Percentiles rank a stretch among this genome's conserved stretches.
Conservation (phyloP, 1,140 invertebrate species). For the Spodoptera frugiperda region DNA sequence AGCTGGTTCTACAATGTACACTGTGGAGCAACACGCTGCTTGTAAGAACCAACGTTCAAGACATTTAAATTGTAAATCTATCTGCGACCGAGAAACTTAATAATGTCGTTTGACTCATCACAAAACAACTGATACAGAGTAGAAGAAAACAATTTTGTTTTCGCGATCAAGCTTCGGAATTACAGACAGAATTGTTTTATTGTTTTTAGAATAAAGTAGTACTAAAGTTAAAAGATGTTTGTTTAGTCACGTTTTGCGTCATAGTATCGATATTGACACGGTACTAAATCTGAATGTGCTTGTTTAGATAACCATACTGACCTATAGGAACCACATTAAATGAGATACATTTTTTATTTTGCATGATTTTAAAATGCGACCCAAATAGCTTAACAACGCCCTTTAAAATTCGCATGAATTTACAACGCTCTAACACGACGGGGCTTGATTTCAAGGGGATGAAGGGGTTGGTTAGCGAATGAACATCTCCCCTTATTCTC, state of each 20-base stretch:
- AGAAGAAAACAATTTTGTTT: slow-evolving; percentile 34
- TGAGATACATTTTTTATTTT: too few species aligned
- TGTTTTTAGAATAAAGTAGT: slow-evolving; percentile 1
- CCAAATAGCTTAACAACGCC: too few species aligned
- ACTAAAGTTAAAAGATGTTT: neutral
- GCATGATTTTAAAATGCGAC: too few species aligned
- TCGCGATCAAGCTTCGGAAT: neutral
- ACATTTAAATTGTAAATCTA: slow-evolving; percentile 28
- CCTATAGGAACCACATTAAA: too few species aligned
- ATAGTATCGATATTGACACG: neutral
- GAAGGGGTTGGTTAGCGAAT: too few species aligned
- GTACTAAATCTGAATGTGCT: too few species aligned
- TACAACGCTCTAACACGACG: too few species aligned
- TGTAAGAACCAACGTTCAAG: neutral
- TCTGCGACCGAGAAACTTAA: slow-evolving; percentile 17
- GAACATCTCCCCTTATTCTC: too few species aligned
- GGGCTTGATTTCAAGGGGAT: too few species aligned
- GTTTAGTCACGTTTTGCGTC: slow-evolving; percentile 21
- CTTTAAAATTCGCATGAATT: too few species aligned
- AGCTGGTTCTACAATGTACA: slow-evolving; percentile 10
- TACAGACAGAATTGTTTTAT: slow-evolving; percentile 12
- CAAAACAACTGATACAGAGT: slow-evolving; percentile 25
- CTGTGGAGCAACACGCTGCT: neutral
- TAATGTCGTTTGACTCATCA: slow-evolving; percentile 24
- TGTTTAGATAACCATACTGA: too few species aligned